Base-by-base conservation (phyloP, 2,113 vertebrate species). In the Trachemys scripta region DNA sequence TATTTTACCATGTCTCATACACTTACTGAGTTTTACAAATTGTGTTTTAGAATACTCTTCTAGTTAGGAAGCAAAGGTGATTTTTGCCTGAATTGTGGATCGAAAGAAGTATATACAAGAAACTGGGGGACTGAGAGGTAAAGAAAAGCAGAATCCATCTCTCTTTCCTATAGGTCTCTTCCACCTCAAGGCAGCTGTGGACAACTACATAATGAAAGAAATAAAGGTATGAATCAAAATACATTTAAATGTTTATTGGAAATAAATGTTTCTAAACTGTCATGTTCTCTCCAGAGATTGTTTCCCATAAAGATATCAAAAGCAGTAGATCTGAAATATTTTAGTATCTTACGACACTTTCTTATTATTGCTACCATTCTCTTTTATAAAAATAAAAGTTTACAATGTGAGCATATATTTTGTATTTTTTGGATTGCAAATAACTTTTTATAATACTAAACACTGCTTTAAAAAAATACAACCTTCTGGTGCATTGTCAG, bases 401-500 rank as follows among this genome's bases (percentile, higher is more conserved):
- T 90, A n/a, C 62, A 51, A 83, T 85, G 7, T 82, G 78, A 75
- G 85, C 10, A 45, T 83, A 72, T 2, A 14, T 31, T 56, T 51
- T 90, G 45, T 2, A 50, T 69, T 89, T 79, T 57, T 79, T 22
- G 4, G 5, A 45, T 47, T 25, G 50, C 62, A 2, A 92, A 87
- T 11, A 95, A 88, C 35, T 7, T 57, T 54, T 95, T 87, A 78
- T 45, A 87, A n/a, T 75, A 27, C 8, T 83, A n/a, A 69, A 57
- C 53, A 85, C 45, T 84, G 3, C 8, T 90, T 92, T 92, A 56
- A 82, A 94, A 94, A 94, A 94, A 38, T 14, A 84, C 12, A 91
- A 47, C 6, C 17, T 69, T 92, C 1, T 10, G 5, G 51, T 1
- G 0, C 11, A 87, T 81, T 94, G 31, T 53, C 80, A 35, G 5